phyloP scores from a whole-genome alignment of 2,797 vertebrate genomes.

The Anguilla obscura region DNA sequence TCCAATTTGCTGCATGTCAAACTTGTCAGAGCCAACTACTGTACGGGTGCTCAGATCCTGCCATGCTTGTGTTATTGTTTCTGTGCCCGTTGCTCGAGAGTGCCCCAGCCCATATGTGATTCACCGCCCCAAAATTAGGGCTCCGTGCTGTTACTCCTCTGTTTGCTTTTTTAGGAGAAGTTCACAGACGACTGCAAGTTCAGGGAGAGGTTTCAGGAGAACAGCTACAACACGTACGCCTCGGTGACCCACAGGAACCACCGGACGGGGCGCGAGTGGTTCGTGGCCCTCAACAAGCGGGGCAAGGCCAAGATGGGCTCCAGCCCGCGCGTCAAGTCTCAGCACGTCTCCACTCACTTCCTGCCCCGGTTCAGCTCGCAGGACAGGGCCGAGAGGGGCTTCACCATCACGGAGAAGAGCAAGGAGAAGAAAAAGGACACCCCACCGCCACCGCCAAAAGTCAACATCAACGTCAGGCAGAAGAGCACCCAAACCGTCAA shows the following conservation, averaged over 20 bases:
- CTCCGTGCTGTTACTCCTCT: background rate
- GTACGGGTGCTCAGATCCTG: slow-evolving; percentile 20
- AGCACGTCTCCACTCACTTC: slow-evolving; percentile 93
- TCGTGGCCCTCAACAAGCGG: slow-evolving; percentile 92
- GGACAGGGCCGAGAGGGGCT: slow-evolving; percentile 75
- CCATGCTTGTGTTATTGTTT: slow-evolving; percentile 25
- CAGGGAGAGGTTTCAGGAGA: slow-evolving; percentile 95
- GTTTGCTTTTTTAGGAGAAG: slow-evolving; percentile 67
- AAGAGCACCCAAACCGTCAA: slow-evolving; percentile 58
- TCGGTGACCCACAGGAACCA: slow-evolving; percentile 84
- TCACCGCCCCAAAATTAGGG: background rate
- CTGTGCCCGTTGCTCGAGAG: slow-evolving; percentile 12
- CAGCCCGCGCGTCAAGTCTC: slow-evolving; percentile 88
- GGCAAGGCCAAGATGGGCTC: slow-evolving; percentile 94
- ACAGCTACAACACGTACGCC: slow-evolving; percentile 97
- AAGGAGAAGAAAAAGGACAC: slow-evolving; percentile 68
- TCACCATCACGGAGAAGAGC: slow-evolving; percentile 81
- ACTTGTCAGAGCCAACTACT: slow-evolving; percentile 16
- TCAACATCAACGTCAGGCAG: slow-evolving; percentile 51
- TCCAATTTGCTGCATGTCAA: slow-evolving; percentile 5
- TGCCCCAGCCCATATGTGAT: background rate
- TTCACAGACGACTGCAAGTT: slow-evolving; percentile 95
- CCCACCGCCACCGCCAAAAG: slow-evolving; percentile 44
- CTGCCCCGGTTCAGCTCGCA: slow-evolving; percentile 81
- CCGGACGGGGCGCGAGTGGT: slow-evolving; percentile 85